Conservation (phyloP, 2,797 vertebrate genomes). For the Phataginus tricuspis region DNA sequence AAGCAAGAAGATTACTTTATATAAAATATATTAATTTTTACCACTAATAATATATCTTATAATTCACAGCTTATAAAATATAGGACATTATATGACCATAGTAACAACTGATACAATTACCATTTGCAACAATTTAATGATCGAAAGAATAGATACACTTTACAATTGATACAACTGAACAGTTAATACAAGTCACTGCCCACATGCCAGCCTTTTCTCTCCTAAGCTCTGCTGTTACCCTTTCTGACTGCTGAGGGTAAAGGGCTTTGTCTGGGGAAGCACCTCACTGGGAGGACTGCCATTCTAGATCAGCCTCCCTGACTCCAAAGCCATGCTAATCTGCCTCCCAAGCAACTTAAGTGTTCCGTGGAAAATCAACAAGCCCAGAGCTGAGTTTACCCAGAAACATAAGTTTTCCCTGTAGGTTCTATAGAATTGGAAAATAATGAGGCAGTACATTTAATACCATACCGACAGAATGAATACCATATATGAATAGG, state of each 20-base stretch:
- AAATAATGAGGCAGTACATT: not conserved
- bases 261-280: not conserved
- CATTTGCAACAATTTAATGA: not conserved
- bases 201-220: not conserved
- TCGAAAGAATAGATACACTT: not conserved
- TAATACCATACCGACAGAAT: not conserved
- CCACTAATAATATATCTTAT: not conserved
- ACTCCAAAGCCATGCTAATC: not conserved
- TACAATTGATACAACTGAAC: not conserved
- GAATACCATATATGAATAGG: not conserved
- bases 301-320: not conserved
- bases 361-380: constrained; percentile 27
- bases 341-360: not conserved
- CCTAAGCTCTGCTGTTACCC: not conserved
- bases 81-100: not conserved
- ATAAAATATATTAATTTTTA: constrained; percentile 31
- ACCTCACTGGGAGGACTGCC: not conserved
- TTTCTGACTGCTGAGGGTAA: not conserved
- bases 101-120: not conserved
- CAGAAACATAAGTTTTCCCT: not conserved
- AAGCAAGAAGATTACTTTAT: not conserved
- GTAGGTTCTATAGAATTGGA: not conserved
- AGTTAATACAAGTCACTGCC: not conserved
- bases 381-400: not conserved
- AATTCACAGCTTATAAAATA: not conserved